phyloP scores from a whole-genome alignment of 2,113 vertebrate genomes.

The Muscicapa adusta region DNA sequence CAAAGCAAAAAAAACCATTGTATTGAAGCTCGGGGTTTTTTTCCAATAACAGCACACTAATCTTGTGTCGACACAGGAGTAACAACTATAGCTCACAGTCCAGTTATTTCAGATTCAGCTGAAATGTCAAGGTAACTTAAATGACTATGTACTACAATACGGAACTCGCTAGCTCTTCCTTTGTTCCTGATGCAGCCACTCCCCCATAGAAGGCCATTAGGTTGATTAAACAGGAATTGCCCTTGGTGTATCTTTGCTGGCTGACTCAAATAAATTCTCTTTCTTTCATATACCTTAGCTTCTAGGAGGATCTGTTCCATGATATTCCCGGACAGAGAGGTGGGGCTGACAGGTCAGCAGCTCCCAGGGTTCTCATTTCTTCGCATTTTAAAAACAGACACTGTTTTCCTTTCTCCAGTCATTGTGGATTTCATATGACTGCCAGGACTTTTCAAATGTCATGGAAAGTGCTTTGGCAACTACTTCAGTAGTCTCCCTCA shows the following conservation, averaged over 20 bases:
- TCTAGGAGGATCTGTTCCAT: not conserved
- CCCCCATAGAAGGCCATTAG: not conserved
- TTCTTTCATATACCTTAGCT: not conserved
- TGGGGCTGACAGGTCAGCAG: rapidly evolving
- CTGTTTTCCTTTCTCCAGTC: not conserved
- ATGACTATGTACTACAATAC: not conserved
- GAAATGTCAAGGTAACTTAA: not conserved
- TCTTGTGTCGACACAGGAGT: not conserved
- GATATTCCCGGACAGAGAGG: not conserved
- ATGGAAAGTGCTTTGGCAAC: not conserved
- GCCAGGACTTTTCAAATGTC: not conserved
- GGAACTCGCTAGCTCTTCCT: not conserved
- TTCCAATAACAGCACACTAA: not conserved
- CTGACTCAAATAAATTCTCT: not conserved
- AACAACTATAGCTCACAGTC: not conserved
- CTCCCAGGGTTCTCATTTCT: not conserved
- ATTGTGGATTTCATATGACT: not conserved
- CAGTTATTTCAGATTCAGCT: not conserved
- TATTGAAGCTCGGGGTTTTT: not conserved
- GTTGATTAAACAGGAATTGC: not conserved
- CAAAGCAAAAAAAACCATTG: not conserved
- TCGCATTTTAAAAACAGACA: not conserved
- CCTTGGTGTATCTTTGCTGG: not conserved
- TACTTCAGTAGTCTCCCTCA: not conserved
- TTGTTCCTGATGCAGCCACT: not conserved